Conservation (phyloP, 1,140 invertebrate genomes). For the Archivesica marissinica region DNA sequence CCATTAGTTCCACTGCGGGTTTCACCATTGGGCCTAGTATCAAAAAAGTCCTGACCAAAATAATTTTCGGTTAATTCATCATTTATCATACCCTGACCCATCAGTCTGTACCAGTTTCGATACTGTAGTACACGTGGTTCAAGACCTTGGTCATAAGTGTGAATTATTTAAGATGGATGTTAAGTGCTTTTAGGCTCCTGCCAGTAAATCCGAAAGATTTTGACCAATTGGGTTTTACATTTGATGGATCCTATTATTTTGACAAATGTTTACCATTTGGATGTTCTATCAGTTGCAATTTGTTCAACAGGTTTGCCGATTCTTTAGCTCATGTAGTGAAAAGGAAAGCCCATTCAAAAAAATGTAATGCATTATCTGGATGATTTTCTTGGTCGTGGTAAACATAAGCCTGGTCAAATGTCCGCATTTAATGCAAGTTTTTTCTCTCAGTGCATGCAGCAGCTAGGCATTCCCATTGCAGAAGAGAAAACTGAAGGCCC, state of each 20-base stretch:
- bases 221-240: too few species aligned
- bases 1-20: neutral
- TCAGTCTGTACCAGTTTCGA: constrained; percentile 59
- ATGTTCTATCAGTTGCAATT: constrained; percentile 26
- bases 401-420: neutral
- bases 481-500: constrained; percentile 23
- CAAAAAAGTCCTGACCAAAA: constrained; percentile 25
- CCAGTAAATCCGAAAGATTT: too few species aligned
- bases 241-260: too few species aligned
- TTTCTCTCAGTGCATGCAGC: neutral
- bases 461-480: constrained; percentile 1
- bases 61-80: constrained; percentile 54
- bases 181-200: too few species aligned
- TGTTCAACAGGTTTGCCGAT: constrained; percentile 44
- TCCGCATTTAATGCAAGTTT: neutral
- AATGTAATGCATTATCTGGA: constrained; percentile 51
- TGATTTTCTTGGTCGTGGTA: constrained; percentile 47
- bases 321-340: constrained; percentile 51
- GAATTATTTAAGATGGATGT: constrained; percentile 43
- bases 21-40: constrained; percentile 17
- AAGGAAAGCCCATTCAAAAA: neutral
- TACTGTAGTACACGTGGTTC: constrained; percentile 28
- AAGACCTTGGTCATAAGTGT: constrained; percentile 32
- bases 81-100: constrained; percentile 46
- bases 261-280: constrained; percentile 57